phyloP scores from a whole-genome alignment of 2,888 invertebrate genomes.

The Spicauda simplicius region DNA sequence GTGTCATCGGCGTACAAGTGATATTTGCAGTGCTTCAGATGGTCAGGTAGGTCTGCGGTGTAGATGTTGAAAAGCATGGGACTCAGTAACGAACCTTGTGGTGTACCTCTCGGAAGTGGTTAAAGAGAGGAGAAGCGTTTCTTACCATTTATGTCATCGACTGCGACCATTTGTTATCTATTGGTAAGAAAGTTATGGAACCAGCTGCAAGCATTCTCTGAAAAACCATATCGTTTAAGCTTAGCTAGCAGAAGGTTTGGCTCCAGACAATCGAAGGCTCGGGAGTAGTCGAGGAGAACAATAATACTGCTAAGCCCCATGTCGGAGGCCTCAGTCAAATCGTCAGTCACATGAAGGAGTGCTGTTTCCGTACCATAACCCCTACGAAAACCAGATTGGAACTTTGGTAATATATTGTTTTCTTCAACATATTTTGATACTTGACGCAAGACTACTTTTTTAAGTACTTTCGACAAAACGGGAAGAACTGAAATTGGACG shows the following conservation, averaged over 20 bases:
- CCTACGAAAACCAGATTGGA: conserved; percentile 37
- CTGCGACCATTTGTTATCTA: conserved; percentile 26
- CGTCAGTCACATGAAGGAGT: conserved; percentile 36
- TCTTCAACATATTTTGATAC: conserved; percentile 26
- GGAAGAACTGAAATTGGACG: conserved; percentile 45
- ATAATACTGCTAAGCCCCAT: conserved; percentile 25
- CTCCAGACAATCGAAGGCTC: conserved; percentile 37
- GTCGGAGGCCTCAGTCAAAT: conserved; percentile 35
- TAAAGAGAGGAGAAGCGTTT: background rate
- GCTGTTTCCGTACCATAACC: conserved; percentile 37
- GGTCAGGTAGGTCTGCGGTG: conserved; percentile 1
- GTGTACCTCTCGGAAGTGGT: background rate
- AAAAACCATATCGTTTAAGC: conserved; percentile 31
- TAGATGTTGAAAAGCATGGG: background rate
- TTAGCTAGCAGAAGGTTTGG: conserved; percentile 22
- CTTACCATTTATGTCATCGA: conserved; percentile 1
- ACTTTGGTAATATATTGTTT: conserved; percentile 28
- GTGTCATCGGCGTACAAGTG: conserved; percentile 12
- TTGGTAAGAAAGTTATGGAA: conserved; percentile 32
- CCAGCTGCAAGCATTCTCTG: conserved; percentile 29
- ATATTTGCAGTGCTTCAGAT: conserved; percentile 11
- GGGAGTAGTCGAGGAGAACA: conserved; percentile 34
- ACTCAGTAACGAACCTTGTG: conserved; percentile 14
- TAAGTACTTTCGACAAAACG: conserved; percentile 35
- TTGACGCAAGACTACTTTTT: conserved; percentile 36